Evolutionary conservation across 2,113 vertebrate species (phyloP), one percentile per base, ranked within the genome.

Genomic region (Plestiodon gilberti): DNA sequence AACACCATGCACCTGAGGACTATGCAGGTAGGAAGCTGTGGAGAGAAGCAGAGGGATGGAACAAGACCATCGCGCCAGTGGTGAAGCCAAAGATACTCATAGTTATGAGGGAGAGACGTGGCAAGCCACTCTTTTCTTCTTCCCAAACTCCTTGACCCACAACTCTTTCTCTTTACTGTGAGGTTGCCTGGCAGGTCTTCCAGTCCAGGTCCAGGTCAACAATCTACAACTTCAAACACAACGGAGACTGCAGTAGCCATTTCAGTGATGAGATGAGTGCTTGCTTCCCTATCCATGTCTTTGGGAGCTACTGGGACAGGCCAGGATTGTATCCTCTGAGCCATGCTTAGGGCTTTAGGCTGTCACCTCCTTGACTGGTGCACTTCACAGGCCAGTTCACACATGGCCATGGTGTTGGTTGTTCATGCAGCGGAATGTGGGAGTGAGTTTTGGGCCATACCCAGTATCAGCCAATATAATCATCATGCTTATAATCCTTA

Each of bases 401-500:
- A 43, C 57, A 77, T 48, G 48, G 11, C 9, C 62, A 76, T 65
- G 30, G n/a, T 81, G 38, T 52, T 52, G 8, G 1, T 77, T 77
- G 61, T 52, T 11, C 2, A 67, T 38, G 9, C 55, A 10, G 25
- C 69, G 23, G 17, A 14, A 78, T 69, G 30, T 78, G 74, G n/a
- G 62, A 38, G 6, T 38, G 33, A 69, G 9, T 4, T 10, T 35
- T 33, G 64, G 30, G 43, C 43, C 30, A 69, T 70, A 30, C 28
- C 15, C 23, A 17, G 14, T 64, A 69, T 82, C 35, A 43, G 14
- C 30, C 13, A 65, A 23, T 76, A 48, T 43, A 13, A 74, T 86
- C n/a, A 74, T 62, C 22, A 17, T 22, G 28, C 67, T 81, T 86
- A 22, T 81, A 81, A 87, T 70, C 61, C 70, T 86, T 82, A 87